Evolutionary conservation across 2,797 vertebrate genomes (phyloP).

Genomic region (Rousettus madagascariensis): DNA sequence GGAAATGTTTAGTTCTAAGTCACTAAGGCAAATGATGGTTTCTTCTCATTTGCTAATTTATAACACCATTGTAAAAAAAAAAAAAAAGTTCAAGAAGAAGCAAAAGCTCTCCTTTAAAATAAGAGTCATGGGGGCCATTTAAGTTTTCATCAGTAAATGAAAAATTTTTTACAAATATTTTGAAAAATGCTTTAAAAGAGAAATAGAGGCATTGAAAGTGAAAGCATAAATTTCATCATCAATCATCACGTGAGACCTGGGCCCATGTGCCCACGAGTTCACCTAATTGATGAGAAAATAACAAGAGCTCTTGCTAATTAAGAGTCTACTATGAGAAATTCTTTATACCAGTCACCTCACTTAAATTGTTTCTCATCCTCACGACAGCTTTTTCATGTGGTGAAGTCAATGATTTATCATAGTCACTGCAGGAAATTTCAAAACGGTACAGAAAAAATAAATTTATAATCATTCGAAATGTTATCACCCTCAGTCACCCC

Average conservation of each 20-base stretch:
- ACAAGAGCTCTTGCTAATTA: not conserved
- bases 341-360: not conserved
- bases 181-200: not conserved
- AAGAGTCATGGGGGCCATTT: not conserved
- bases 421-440: not conserved
- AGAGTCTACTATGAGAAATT: not conserved
- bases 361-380: not conserved
- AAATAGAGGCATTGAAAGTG: not conserved
- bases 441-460: not conserved
- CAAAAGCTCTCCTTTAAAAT: not conserved
- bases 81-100: not conserved
- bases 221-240: not conserved
- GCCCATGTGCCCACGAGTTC: not conserved
- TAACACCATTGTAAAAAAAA: not conserved
- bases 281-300: not conserved
- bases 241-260: not conserved
- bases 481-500: not conserved
- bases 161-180: slow-evolving; percentile 3
- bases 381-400: not conserved
- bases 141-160: not conserved
- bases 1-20: not conserved
- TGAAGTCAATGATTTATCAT: not conserved
- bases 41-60: not conserved
- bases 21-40: not conserved
- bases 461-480: not conserved